A percentile compares a stretch with the other conserved stretches of the same genome.
Conservation (phyloP, 2,888 invertebrate species). For the Pyralis farinalis region DNA sequence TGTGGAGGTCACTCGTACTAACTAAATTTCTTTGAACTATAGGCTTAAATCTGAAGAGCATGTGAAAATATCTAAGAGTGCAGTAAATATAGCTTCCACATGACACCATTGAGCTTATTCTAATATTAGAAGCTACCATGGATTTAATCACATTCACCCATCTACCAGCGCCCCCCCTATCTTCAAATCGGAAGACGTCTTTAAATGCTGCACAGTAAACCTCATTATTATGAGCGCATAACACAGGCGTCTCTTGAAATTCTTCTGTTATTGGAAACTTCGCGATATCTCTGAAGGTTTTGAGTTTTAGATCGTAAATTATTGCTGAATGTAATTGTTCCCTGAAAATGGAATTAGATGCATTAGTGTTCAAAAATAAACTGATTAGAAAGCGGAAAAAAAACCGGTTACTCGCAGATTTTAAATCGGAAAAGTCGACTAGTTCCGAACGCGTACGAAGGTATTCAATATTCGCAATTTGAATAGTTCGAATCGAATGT, state of each 20-base stretch:
- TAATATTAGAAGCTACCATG: constrained; percentile 34
- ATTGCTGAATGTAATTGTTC: constrained; percentile 49
- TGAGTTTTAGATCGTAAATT: constrained; percentile 51
- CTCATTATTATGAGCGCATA: constrained; percentile 45
- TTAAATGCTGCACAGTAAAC: constrained; percentile 54
- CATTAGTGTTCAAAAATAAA: too few species aligned
- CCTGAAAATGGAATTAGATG: too few species aligned
- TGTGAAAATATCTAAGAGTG: constrained; percentile 52
- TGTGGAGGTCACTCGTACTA: constrained; percentile 34
- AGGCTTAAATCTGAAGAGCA: constrained; percentile 54
- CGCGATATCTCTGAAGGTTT: constrained; percentile 43
- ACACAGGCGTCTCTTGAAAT: constrained; percentile 37
- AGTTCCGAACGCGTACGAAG: too few species aligned
- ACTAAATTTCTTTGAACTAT: constrained; percentile 36
- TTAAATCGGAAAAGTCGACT: too few species aligned
- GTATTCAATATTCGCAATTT: too few species aligned
- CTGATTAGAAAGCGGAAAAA: too few species aligned
- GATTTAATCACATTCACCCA: constrained; percentile 35
- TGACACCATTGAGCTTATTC: constrained; percentile 46
- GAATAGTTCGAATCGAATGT: too few species aligned
- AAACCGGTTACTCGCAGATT: too few species aligned
- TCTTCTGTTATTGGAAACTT: constrained; percentile 59
- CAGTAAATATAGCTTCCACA: constrained; percentile 56
- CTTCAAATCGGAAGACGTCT: constrained; percentile 51
- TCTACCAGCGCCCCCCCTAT: constrained; percentile 29